These are phyloP conservation scores for Neosalanx taihuensis DNA, from an alignment of 2,797 vertebrate genomes.

Conservation along the genomic window DNA sequence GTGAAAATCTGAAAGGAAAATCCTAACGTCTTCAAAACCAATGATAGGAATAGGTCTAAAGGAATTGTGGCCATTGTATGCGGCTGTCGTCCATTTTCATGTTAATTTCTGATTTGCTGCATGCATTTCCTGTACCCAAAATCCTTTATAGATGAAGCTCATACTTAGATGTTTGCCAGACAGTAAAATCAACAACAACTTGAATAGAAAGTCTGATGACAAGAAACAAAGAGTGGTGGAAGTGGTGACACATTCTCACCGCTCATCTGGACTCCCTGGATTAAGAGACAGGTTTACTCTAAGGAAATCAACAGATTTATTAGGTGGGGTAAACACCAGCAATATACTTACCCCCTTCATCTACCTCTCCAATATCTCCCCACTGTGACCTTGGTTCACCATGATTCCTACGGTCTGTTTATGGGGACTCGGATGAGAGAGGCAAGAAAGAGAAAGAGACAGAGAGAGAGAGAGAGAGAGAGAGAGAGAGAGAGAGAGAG, in stretches of 20 bases:
- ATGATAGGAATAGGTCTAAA: background rate
- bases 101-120: background rate
- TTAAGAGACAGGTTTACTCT: constrained; percentile 18
- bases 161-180: background rate
- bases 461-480: constrained; percentile 6
- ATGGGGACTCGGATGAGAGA: constrained; percentile 21
- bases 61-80: background rate
- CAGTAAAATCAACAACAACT: background rate
- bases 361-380: constrained; percentile 33
- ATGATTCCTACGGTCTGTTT: constrained; percentile 37
- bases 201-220: background rate
- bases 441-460: background rate
- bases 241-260: background rate
- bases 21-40: constrained; percentile 1
- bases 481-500: background rate
- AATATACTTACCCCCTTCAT: constrained; percentile 30
- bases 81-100: constrained; percentile 1
- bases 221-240: background rate
- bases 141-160: constrained; percentile 1
- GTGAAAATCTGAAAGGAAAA: background rate
- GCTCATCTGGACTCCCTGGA: constrained; percentile 6
- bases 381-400: constrained; percentile 41
- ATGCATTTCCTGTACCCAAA: background rate
- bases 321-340: constrained; percentile 23
- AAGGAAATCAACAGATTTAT: constrained; percentile 28